A percentile compares a stretch with the other conserved stretches of the same genome.
Evolutionary conservation across 2,113 vertebrate species (phyloP).

Genomic region (Bubo blakistoni): DNA sequence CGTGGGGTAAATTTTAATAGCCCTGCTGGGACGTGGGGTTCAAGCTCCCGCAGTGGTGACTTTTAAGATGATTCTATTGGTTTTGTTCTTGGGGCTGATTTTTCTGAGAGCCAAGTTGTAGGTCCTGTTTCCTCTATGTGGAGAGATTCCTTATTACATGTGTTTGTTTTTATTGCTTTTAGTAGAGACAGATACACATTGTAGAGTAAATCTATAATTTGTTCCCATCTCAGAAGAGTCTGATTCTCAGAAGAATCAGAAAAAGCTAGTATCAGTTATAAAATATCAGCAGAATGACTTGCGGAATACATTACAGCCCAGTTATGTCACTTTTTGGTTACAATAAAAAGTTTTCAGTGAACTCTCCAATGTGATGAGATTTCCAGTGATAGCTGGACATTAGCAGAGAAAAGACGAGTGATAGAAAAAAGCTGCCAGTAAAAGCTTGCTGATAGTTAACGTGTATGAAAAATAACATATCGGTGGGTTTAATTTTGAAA

Average conservation of each 20-base stretch:
- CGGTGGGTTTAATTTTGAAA: rapidly evolving
- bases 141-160: background rate
- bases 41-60: no score
- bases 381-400: background rate
- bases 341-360: slow-evolving; percentile 87
- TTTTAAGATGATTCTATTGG: background rate
- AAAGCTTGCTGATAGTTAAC: background rate
- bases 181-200: rapidly evolving
- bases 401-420: background rate
- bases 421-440: rapidly evolving
- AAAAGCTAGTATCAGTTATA: slow-evolving; percentile 78
- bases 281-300: slow-evolving; percentile 73
- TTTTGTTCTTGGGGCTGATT: background rate
- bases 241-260: slow-evolving; percentile 26
- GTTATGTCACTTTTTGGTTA: slow-evolving; percentile 86
- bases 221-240: background rate
- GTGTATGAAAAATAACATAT: rapidly evolving
- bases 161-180: background rate
- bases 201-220: background rate
- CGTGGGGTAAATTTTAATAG: no score
- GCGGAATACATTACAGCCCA: slow-evolving; percentile 75
- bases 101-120: background rate
- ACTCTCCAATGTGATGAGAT: slow-evolving; percentile 42
- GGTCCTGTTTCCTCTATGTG: background rate
- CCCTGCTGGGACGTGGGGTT: background rate